phyloP scores from a whole-genome alignment of 1,140 invertebrate species.

The Drosophila sproati region DNA sequence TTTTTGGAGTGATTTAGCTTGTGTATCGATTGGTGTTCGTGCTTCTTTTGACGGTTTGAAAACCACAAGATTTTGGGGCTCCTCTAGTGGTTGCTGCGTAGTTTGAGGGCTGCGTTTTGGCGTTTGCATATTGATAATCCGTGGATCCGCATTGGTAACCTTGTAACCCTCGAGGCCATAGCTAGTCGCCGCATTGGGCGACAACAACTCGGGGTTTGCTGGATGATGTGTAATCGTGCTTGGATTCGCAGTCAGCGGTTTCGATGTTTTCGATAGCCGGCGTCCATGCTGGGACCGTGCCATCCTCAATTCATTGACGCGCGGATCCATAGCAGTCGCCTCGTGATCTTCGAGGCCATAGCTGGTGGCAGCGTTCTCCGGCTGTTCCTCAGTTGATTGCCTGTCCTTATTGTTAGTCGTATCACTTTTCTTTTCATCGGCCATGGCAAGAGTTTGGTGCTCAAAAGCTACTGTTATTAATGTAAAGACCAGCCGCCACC shows the following conservation, averaged over 20 bases:
- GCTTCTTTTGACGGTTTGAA: no score
- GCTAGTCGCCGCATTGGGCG: conserved; percentile 23
- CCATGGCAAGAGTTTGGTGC: conserved; percentile 27
- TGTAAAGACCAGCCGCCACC: conserved; percentile 35
- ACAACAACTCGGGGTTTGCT: background rate
- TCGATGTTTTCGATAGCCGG: background rate
- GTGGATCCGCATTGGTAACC: conserved; percentile 19
- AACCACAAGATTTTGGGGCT: no score
- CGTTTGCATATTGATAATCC: conserved; percentile 6
- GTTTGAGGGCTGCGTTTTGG: background rate
- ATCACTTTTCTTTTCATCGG: conserved; percentile 2
- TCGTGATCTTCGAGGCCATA: conserved; percentile 58
- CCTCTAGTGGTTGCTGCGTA: background rate
- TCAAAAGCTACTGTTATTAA: background rate
- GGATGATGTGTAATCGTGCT: background rate
- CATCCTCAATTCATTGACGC: conserved; percentile 35
- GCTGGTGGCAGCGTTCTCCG: conserved; percentile 45
- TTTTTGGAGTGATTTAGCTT: no score
- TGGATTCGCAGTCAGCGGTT: background rate
- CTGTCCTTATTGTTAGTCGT: background rate
- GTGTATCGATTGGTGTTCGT: no score
- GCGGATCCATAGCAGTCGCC: conserved; percentile 53
- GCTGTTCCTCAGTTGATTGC: background rate
- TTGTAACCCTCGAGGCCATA: conserved; percentile 32
- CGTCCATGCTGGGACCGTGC: background rate